Evolutionary conservation across 2,888 invertebrate genomes (phyloP).

Genomic region (Amphipyra berbera): DNA sequence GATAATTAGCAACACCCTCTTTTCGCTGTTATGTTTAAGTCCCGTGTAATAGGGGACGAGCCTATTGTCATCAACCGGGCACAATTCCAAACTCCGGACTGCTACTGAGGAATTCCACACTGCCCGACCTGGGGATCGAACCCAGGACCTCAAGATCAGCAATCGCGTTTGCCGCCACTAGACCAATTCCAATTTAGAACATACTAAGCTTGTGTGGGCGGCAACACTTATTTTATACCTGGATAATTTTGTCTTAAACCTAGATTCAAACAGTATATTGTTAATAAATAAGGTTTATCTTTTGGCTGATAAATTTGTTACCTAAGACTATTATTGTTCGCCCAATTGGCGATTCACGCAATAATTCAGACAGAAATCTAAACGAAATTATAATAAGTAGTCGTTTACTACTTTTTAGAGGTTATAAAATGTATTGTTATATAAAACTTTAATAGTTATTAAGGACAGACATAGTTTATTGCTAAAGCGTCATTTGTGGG

Average conservation of each 20-base stretch:
- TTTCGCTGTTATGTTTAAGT: too few species aligned
- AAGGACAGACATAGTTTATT: constrained; percentile 27
- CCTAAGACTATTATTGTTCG: constrained; percentile 26
- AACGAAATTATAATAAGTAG: constrained; percentile 35
- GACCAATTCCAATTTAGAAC: too few species aligned
- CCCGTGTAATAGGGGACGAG: too few species aligned
- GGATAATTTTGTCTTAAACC: background rate
- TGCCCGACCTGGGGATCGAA: too few species aligned
- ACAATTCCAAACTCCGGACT: too few species aligned
- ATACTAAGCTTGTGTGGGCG: background rate
- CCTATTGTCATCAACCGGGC: too few species aligned
- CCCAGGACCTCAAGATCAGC: too few species aligned
- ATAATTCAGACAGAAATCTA: constrained; percentile 34
- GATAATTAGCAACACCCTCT: too few species aligned
- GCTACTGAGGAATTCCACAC: too few species aligned
- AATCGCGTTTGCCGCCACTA: too few species aligned
- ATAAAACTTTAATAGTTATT: constrained; percentile 23
- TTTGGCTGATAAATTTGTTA: constrained; percentile 25
- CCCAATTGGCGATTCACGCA: constrained; percentile 21
- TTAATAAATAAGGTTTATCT: constrained; percentile 42
- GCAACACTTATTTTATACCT: background rate
- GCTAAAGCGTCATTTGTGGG: constrained; percentile 12
- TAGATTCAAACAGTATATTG: constrained; percentile 5
- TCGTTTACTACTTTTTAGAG: constrained; percentile 29
- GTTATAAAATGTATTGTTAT: constrained; percentile 34